Percentiles rank a stretch among this genome's conserved stretches.
Evolutionary conservation across 2,888 invertebrate genomes (phyloP).

Genomic region (Amphimallon solstitiale): DNA sequence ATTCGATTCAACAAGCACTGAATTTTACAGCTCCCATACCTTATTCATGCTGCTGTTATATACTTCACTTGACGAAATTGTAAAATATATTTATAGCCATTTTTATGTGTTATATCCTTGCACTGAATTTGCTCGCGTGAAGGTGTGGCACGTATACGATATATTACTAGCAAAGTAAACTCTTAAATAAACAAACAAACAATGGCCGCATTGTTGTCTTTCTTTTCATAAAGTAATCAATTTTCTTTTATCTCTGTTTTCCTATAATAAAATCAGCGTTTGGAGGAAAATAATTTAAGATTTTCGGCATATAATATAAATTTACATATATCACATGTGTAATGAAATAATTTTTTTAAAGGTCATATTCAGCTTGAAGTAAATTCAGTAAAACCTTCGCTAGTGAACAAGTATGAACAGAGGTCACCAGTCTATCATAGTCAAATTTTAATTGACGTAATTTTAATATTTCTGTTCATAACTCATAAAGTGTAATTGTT

Average conservation of each 20-base stretch:
- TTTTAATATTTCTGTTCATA: too few species aligned
- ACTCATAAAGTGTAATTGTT: too few species aligned
- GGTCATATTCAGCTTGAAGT: too few species aligned
- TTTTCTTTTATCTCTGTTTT: neutral
- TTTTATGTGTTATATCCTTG: conserved; percentile 58
- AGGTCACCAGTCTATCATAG: too few species aligned
- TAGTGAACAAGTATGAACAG: too few species aligned
- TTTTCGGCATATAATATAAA: too few species aligned
- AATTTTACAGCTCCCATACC: conserved; percentile 49
- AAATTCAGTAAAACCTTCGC: too few species aligned
- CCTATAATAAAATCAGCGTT: too few species aligned
- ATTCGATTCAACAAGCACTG: conserved; percentile 35
- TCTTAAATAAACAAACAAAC: conserved; percentile 19
- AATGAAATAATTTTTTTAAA: too few species aligned
- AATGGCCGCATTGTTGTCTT: neutral
- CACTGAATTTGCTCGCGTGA: conserved; percentile 4
- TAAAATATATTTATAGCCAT: conserved; percentile 60
- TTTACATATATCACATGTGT: too few species aligned
- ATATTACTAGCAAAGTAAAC: conserved; percentile 15
- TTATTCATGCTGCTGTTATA: conserved; percentile 57
- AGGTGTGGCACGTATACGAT: conserved; percentile 7
- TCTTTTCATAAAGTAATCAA: neutral
- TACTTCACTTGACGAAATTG: conserved; percentile 60
- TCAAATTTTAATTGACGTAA: too few species aligned
- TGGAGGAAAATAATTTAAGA: too few species aligned